A percentile compares a stretch with the other conserved stretches of the same genome.
Conservation (phyloP, 2,797 vertebrate species). For the Darevskia mixta region DNA sequence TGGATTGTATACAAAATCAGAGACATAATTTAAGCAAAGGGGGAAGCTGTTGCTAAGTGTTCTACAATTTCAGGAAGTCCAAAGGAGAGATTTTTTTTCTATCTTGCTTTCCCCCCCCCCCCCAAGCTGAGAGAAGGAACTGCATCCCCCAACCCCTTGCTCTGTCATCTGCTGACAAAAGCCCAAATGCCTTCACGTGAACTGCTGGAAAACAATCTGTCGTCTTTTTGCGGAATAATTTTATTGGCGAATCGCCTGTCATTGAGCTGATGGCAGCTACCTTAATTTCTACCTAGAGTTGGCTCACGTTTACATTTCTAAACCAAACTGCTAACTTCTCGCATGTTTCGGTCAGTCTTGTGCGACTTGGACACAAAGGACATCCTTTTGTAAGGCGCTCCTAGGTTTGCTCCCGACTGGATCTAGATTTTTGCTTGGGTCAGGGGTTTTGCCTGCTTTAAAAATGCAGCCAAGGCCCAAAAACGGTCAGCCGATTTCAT, state of each 20-base stretch:
- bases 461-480: constrained; percentile 68
- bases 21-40: constrained; percentile 63
- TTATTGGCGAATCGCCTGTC: constrained; percentile 66
- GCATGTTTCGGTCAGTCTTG: constrained; percentile 55
- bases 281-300: constrained; percentile 58
- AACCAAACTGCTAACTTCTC: constrained; percentile 48
- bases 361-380: constrained; percentile 43
- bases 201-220: constrained; percentile 64
- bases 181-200: constrained; percentile 71
- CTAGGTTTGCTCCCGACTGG: constrained; percentile 52
- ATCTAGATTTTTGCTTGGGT: constrained; percentile 59
- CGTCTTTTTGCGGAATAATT: constrained; percentile 55
- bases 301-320: constrained; percentile 61
- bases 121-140: constrained; percentile 39
- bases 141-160: constrained; percentile 48
- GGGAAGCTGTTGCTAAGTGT: constrained; percentile 60
- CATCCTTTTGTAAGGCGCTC: constrained; percentile 52
- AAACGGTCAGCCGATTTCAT: constrained; percentile 64
- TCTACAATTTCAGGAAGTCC: constrained; percentile 53
- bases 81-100: constrained; percentile 56
- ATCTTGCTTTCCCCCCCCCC: constrained; percentile 57
- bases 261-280: constrained; percentile 60
- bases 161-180: constrained; percentile 64
- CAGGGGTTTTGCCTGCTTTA: constrained; percentile 65
- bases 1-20: constrained; percentile 69